Conservation (phyloP, 2,113 vertebrate species). For the Hepsetus odoe region DNA sequence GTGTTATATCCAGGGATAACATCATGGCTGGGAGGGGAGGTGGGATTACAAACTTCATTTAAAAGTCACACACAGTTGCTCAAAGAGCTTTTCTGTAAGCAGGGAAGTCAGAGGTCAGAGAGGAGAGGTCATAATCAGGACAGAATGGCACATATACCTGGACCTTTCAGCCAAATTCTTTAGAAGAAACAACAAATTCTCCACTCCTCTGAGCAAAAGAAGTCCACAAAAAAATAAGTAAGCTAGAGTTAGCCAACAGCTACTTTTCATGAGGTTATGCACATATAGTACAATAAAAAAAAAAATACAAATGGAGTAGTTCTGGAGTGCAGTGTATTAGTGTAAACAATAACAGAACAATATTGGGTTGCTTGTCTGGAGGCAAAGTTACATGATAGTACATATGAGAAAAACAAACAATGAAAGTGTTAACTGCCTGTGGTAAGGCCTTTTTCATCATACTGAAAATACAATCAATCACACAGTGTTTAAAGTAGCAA, state of each 20-base stretch:
- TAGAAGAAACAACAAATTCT: constrained; percentile 76
- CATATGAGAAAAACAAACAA: constrained; percentile 72
- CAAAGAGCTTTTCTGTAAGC: neutral
- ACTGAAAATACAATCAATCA: constrained; percentile 70
- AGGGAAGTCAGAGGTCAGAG: constrained; percentile 26
- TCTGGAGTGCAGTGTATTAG: constrained; percentile 6
- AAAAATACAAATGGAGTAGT: constrained; percentile 24
- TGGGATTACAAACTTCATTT: neutral
- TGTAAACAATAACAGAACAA: constrained; percentile 62
- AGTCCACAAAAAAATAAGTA: constrained; percentile 43
- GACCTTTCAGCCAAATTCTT: constrained; percentile 73
- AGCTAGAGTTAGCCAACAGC: constrained; percentile 43
- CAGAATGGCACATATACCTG: constrained; percentile 66
- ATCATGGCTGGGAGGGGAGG: neutral
- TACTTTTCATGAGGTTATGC: constrained; percentile 44
- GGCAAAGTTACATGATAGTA: constrained; percentile 60
- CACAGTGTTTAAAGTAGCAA: constrained; percentile 45
- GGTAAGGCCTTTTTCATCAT: constrained; percentile 71
- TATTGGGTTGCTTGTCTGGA: constrained; percentile 70
- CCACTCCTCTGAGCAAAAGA: constrained; percentile 73
- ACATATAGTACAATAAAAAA: constrained; percentile 53
- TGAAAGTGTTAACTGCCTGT: constrained; percentile 65
- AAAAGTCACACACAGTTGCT: neutral
- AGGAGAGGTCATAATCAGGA: constrained; percentile 12
- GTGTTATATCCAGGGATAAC: neutral